Evolutionary conservation across 2,113 vertebrate species (phyloP).

Genomic region (Anoura caudifer): DNA sequence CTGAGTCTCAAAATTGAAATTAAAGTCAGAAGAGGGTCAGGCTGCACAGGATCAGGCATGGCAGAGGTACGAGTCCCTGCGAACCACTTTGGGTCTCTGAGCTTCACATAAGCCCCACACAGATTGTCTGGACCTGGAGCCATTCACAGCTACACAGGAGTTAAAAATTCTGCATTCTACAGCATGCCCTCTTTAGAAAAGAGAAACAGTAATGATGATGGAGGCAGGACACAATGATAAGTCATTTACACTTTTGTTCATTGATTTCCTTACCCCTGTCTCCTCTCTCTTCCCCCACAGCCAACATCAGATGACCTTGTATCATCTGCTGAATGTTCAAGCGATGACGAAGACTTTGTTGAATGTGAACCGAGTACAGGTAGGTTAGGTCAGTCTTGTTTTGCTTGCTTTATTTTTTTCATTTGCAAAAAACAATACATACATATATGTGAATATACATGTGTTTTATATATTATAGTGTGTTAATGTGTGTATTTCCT

Average conservation of each 20-base stretch:
- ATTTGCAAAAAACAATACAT: conserved; percentile 89
- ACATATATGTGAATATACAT: conserved; percentile 81
- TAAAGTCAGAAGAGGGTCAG: not conserved
- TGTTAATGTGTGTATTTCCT: conserved; percentile 55
- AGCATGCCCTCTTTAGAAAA: not conserved
- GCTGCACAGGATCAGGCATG: not conserved
- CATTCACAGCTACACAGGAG: not conserved
- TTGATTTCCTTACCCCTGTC: conserved; percentile 43
- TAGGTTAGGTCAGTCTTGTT: conserved; percentile 96
- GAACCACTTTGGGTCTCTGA: not conserved
- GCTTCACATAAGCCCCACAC: not conserved
- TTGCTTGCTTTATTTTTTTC: conserved; percentile 92
- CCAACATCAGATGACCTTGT: conserved; percentile 97
- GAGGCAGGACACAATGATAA: not conserved
- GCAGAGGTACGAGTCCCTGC: not conserved
- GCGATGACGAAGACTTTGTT: conserved; percentile 97
- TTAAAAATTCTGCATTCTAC: not conserved
- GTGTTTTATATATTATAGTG: conserved; percentile 74
- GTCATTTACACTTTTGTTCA: not conserved
- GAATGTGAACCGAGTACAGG: conserved; percentile 99
- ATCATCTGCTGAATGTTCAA: conserved; percentile 97
- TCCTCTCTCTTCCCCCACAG: conserved; percentile 32
- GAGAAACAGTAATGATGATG: not conserved
- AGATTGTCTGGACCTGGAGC: not conserved
- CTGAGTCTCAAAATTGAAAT: not conserved